A percentile compares a stretch with the other conserved stretches of the same genome.
Evolutionary conservation across 2,797 vertebrate species (phyloP).

Genomic region (Sebastes melanostomus): DNA sequence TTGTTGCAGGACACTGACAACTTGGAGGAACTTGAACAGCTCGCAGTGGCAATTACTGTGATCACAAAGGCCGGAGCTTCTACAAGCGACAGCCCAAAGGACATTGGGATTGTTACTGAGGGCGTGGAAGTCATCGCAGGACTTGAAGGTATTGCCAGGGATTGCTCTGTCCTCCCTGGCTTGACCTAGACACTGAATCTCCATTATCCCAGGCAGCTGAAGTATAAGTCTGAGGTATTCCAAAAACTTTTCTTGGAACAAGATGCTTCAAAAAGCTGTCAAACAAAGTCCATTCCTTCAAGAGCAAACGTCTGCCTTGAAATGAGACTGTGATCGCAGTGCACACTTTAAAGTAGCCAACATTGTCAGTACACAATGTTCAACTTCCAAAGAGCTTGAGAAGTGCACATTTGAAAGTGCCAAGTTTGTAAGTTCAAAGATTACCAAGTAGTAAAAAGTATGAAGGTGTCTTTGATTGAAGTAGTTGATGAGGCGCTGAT

Average conservation of each 20-base stretch:
- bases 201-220: neutral
- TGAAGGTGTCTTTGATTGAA: too few species aligned
- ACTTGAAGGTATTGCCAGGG: neutral
- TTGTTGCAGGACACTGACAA: constrained; percentile 1
- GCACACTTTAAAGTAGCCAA: neutral
- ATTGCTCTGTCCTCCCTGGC: neutral
- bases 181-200: neutral
- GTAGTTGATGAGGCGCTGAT: too few species aligned
- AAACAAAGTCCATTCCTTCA: neutral
- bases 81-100: neutral
- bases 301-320: constrained; percentile 11
- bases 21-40: constrained; percentile 4
- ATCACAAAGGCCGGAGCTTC: neutral
- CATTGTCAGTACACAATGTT: neutral
- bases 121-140: neutral
- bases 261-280: neutral
- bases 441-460: too few species aligned
- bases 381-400: neutral
- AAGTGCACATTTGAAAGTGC: neutral
- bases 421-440: too few species aligned
- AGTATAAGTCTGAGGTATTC: neutral
- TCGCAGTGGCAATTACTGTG: neutral
- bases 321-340: neutral
- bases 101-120: neutral
- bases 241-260: neutral